Conservation (phyloP, 1,140 invertebrate genomes). For the Grapholita molesta region DNA sequence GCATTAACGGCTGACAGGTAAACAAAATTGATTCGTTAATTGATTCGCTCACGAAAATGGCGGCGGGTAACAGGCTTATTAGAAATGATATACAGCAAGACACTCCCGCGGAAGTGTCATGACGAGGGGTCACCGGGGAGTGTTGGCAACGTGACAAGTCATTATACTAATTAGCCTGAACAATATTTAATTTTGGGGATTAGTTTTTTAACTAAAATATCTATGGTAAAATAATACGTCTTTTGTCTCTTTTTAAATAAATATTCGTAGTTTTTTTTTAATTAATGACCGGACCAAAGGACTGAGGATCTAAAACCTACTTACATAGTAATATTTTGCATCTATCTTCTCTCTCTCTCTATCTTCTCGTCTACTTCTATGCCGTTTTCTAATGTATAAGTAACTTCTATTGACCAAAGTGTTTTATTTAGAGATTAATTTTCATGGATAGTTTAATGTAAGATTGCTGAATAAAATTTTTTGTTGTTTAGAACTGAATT, state of each 20-base stretch:
- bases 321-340: no score
- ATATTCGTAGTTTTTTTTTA: background rate
- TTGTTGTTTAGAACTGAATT: no score
- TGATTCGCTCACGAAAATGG: background rate
- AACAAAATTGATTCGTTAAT: conserved; percentile 3
- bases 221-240: background rate
- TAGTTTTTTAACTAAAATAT: background rate
- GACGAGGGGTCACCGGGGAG: conserved; percentile 25
- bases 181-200: conserved; percentile 24
- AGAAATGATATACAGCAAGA: conserved; percentile 11
- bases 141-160: conserved; percentile 31
- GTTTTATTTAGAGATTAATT: no score
- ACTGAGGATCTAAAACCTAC: no score
- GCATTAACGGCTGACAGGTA: background rate
- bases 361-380: no score
- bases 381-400: no score
- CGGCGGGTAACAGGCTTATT: background rate
- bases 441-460: no score
- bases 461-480: no score
- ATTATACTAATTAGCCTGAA: conserved; percentile 36
- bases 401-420: no score
- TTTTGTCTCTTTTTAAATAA: background rate
- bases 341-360: no score
- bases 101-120: conserved; percentile 35
- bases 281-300: no score